Percentiles rank a stretch among this genome's conserved stretches.
phyloP scores from a whole-genome alignment of 2,113 vertebrate genomes.

The Bucco capensis region DNA sequence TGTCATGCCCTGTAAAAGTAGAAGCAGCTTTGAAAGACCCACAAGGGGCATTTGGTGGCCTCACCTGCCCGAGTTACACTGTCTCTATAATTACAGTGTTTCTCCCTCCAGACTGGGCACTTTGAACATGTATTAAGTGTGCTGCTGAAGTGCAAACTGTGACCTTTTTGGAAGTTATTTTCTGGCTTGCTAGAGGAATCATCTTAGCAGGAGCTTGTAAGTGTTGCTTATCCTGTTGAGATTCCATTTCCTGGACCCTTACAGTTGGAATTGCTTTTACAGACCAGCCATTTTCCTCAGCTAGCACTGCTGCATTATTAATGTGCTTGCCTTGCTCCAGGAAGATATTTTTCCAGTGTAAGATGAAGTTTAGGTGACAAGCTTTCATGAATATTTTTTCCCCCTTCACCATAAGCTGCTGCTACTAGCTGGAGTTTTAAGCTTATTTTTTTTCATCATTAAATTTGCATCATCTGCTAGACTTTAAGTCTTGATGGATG shows the following conservation, averaged over 20 bases:
- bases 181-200: constrained; percentile 3
- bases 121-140: background rate
- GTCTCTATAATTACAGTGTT: background rate
- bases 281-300: constrained; percentile 19
- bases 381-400: background rate
- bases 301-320: constrained; percentile 11
- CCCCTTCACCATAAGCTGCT: background rate
- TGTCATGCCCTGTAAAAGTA: background rate
- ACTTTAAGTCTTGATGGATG: background rate
- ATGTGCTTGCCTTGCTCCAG: background rate
- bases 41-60: rapidly evolving
- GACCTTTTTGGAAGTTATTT: constrained; percentile 1
- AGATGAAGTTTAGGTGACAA: constrained; percentile 18
- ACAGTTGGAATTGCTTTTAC: constrained; percentile 30
- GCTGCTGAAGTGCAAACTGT: background rate
- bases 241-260: constrained; percentile 41
- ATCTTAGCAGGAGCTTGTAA: constrained; percentile 31
- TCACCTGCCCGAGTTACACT: background rate
- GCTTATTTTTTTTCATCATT: constrained; percentile 12
- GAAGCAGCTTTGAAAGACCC: background rate
- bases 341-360: background rate
- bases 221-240: constrained; percentile 31
- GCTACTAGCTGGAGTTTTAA: background rate
- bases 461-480: constrained; percentile 10
- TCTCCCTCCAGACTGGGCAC: background rate